Conservation (phyloP, 2,888 invertebrate genomes). For the Boloria euphrosyne region DNA sequence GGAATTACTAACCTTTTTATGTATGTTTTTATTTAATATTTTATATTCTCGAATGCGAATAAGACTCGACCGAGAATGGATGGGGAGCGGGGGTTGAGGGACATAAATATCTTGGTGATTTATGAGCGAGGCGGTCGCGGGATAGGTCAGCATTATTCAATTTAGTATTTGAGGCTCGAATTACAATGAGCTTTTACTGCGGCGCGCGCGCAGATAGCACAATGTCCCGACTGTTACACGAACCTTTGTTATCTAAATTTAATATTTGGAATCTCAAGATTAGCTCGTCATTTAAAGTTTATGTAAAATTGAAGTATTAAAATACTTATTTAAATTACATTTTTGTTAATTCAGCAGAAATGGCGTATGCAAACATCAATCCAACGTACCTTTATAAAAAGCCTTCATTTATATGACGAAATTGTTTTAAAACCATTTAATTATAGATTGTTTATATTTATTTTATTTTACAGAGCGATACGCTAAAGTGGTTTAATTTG, state of each 20-base stretch:
- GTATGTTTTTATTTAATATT: slow-evolving; percentile 81
- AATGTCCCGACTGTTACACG: slow-evolving; percentile 59
- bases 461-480: slow-evolving; percentile 75
- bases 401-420: slow-evolving; percentile 50
- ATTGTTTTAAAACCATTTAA: slow-evolving; percentile 75
- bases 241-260: slow-evolving; percentile 65
- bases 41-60: slow-evolving; percentile 75
- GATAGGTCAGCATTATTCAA: slow-evolving; percentile 83
- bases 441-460: slow-evolving; percentile 80
- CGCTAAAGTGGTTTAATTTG: slow-evolving; percentile 82
- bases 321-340: slow-evolving; percentile 25
- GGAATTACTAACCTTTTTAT: slow-evolving; percentile 78
- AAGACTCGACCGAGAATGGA: slow-evolving; percentile 56
- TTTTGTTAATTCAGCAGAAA: slow-evolving; percentile 19
- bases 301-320: slow-evolving; percentile 30
- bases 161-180: slow-evolving; percentile 81
- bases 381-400: slow-evolving; percentile 24
- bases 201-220: slow-evolving; percentile 72
- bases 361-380: slow-evolving; percentile 31
- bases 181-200: slow-evolving; percentile 81
- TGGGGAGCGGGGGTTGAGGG: slow-evolving; percentile 65
- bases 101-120: slow-evolving; percentile 82
- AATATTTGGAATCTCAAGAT: slow-evolving; percentile 60
- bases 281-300: slow-evolving; percentile 51
- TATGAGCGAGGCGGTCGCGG: slow-evolving; percentile 80